Base-by-base conservation (phyloP, 1,140 invertebrate genomes). In the Calephelis nemesis region DNA sequence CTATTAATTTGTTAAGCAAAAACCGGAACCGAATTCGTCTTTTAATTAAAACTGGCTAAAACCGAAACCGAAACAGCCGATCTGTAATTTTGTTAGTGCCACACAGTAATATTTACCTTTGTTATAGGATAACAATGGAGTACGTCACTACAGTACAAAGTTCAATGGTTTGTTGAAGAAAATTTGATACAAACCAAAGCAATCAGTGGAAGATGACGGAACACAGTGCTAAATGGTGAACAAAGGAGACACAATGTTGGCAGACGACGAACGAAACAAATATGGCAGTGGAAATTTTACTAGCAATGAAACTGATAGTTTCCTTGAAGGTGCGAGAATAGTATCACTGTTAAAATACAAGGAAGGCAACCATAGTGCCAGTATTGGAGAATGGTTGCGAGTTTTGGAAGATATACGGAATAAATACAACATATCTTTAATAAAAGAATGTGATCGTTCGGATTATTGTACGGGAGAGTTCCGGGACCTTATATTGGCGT, bases 401-500 rank as follows among this genome's bases (percentile, higher is more conserved):
- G 79, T 74, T 9, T 66, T 91, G 13, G 85, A 87, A 63, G 81
- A 81, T 66, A 80, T 77, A 74, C 73, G 85, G 30, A 88, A 73
- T 52, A 83, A 76, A 74, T 86, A 83, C 65, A 88, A 89, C 67
- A 86, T 88, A 50, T 84, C 87, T 7, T 75, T 85, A 7, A 73
- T 82, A 6, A 87, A 85, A 49, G 84, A 87, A 75, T 89, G 85
- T 67, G 81, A 86, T 47, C 77, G 75, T 8, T 80, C 82, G 4
- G 84, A 87, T 63, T 89, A 91, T 72, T 91, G 88, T 65, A 79
- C 81, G 5, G 87, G 88, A 6, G 82, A 88, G 65, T 84, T 85
- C 49, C 66, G 84, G 19, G 84, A 90, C 65, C 73, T 88, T 48
- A 72, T 91, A n/a, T 71, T 88, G 7, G 86, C 81, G 0, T 91